phyloP scores from a whole-genome alignment of 1,140 invertebrate genomes.

The Nebria ingens region DNA sequence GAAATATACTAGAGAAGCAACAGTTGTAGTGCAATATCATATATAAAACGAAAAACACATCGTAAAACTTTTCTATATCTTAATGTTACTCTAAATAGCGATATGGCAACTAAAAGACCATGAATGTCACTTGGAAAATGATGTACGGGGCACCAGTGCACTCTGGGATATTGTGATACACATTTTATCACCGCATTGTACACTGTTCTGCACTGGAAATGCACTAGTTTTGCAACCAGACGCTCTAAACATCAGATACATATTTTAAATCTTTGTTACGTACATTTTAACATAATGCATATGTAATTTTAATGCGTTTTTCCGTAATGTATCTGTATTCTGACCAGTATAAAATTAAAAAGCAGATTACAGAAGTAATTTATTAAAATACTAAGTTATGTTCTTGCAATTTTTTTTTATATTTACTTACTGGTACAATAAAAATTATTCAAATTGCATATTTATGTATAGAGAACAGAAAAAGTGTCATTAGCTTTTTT shows the following conservation, averaged over 20 bases:
- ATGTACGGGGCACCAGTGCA: background rate
- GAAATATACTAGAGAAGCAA: no score
- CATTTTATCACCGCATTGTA: background rate
- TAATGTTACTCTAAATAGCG: slow-evolving; percentile 3
- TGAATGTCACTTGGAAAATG: slow-evolving; percentile 2
- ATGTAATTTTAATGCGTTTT: background rate
- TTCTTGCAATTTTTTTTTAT: no score
- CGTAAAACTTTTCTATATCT: slow-evolving; percentile 7
- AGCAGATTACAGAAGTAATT: no score
- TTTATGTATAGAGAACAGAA: no score
- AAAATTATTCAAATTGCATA: no score
- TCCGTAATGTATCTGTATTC: background rate
- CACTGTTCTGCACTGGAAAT: background rate
- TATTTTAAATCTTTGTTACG: background rate
- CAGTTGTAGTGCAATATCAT: background rate
- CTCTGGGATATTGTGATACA: background rate
- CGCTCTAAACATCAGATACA: background rate
- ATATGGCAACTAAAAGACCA: background rate
- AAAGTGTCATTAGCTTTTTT: no score
- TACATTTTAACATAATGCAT: background rate
- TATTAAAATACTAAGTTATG: no score
- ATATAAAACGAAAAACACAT: background rate
- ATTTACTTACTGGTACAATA: no score
- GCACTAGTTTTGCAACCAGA: background rate
- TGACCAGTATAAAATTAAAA: no score